Conservation (phyloP, 2,113 vertebrate species). For the Gallinago undulata region DNA sequence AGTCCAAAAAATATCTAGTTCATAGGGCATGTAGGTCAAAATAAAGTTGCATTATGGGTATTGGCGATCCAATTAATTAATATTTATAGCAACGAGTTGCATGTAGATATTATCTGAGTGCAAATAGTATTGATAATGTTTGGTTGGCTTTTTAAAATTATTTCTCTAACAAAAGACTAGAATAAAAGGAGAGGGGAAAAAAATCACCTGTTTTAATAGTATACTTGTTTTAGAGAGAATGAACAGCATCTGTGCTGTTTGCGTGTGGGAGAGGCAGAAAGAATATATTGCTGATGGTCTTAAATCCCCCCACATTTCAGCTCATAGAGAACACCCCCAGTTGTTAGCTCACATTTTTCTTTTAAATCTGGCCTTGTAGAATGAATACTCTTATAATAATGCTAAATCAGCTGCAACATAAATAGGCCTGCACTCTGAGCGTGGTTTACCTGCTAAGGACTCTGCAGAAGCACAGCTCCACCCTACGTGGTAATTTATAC, state of each 20-base stretch:
- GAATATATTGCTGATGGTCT: background rate
- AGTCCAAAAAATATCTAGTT: slow-evolving; percentile 81
- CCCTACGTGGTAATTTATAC: background rate
- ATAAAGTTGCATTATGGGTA: slow-evolving; percentile 83
- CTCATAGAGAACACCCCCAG: background rate
- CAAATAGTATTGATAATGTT: slow-evolving; percentile 67
- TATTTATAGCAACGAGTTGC: slow-evolving; percentile 72
- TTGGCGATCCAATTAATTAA: slow-evolving; percentile 79
- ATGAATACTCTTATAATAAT: background rate
- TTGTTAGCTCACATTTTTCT: slow-evolving; percentile 5
- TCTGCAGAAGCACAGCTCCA: background rate
- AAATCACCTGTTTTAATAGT: slow-evolving; percentile 32
- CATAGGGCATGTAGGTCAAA: slow-evolving; percentile 79
- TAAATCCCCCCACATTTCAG: background rate
- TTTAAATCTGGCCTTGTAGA: background rate
- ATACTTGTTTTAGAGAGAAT: background rate
- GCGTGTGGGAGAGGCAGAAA: background rate
- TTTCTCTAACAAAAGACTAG: slow-evolving; percentile 28
- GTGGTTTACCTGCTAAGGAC: slow-evolving; percentile 41
- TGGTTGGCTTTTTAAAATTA: slow-evolving; percentile 41
- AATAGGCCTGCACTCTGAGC: slow-evolving; percentile 10
- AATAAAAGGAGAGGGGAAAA: slow-evolving; percentile 7
- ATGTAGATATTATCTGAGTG: slow-evolving; percentile 70
- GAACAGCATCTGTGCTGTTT: background rate
- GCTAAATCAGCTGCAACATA: slow-evolving; percentile 36